Base-by-base conservation (phyloP, 2,888 invertebrate species). In the Protonemura montana region DNA sequence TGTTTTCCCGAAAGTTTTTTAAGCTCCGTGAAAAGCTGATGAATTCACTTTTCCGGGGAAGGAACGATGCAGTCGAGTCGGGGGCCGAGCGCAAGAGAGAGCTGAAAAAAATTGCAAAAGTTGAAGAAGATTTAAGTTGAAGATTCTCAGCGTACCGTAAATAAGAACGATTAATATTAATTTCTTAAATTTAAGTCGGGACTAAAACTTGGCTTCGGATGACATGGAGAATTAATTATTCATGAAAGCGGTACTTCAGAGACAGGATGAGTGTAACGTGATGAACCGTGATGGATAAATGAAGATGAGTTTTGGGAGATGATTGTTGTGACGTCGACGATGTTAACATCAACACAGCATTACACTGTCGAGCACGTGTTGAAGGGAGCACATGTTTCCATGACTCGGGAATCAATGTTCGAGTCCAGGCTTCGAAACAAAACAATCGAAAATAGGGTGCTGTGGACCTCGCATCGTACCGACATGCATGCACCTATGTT, bases 91-190 rank as follows among this genome's bases (percentile, higher is more conserved):
- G 59, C 7, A 21, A 10, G 59, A 59, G 59, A 59, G 59, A n/a
- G n/a, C n/a, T 59, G 7, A 21, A 59, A 59, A 59, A 59, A 59
- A 59, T 59, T 59, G 59, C 81, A 16, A 81, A 81, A 30, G 28
- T 81, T 81, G 29, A 81, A 81, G 81, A 30, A 81, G 81, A 81
- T 81, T 81, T 81, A 30, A 81, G 81, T 81, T 81, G 28, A 27
- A 30, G 28, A 29, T 28, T 81, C 30, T 30, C 81, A 30, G 28
- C 81, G 81, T 81, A 81, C 81, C 81, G 81, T 81, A 81, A 81
- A 81, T 81, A 81, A 81, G 81, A 30, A 81, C 81, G 81, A 81
- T 81, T 81, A 81, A 81, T 81, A 30, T 30, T 81, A 81, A 81
- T 81, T 81, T 30, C 26, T 81, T 30, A 81, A 81, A 81, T 81